Base-by-base conservation (phyloP, 2,113 vertebrate species). In the Mormoops blainvillei region DNA sequence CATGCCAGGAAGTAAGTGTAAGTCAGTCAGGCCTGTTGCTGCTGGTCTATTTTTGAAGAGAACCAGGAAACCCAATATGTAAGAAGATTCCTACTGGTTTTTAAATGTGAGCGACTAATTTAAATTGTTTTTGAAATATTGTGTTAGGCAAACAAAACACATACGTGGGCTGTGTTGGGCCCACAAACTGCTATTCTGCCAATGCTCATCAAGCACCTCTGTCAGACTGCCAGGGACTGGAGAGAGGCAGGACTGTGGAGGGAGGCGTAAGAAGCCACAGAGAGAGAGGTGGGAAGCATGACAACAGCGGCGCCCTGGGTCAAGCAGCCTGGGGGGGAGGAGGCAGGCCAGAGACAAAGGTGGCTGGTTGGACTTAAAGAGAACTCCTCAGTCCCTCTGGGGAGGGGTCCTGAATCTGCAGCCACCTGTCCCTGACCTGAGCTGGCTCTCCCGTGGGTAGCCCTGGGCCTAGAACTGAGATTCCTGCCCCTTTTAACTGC, bases 51-150 rank as follows among this genome's bases (percentile, higher is more conserved):
- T 67, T 41, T 91, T 87, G 2, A 68, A 94, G 63, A 74, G 68
- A 94, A 52, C 70, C 19, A 68, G 92, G 81, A 97, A 95, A 93
- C 26, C 31, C 65, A 71, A 0, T 85, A 54, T 91, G 93, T 96
- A 58, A 86, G 28, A 50, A 83, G 68, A 93, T 83, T 92, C 63
- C n/a, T 93, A 50, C 74, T 85, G n/a, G 7, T 76, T 92, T 94
- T 95, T 71, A 88, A 93, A 80, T 43, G 89, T n/a, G 48, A 86
- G 15, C 38, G 74, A 68, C 28, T 50, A 91, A 89, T 95, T 94
- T 36, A 82, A 22, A 91, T 76, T 96, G 45, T 82, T 88, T 90
- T 78, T 54, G 22, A 78, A 89, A 82, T 87, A 87, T 15, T 18
- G 33, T 84, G 61, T 87, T 78, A 93, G 31, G 80, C 78, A 91